Conservation (phyloP, 2,797 vertebrate species). For the Gymnopithys bicolor region DNA sequence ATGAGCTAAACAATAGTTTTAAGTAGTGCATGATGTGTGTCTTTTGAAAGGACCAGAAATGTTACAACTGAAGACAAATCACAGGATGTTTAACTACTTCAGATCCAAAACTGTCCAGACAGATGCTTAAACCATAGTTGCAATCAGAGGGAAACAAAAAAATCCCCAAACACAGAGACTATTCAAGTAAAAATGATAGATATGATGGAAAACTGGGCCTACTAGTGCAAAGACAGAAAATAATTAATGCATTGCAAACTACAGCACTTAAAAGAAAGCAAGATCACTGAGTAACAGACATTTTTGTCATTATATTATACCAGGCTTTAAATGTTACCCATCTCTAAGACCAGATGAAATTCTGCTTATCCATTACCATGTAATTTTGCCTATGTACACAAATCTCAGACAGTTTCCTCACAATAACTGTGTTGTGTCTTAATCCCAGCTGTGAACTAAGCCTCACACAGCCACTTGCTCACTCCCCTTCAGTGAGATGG, state of each 20-base stretch:
- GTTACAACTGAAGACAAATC: conserved; percentile 21
- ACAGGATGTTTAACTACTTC: background rate
- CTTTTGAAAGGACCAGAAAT: conserved; percentile 6
- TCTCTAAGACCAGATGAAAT: background rate
- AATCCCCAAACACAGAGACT: background rate
- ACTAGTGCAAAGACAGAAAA: background rate
- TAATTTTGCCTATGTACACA: background rate
- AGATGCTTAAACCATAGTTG: background rate
- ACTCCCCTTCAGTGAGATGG: background rate
- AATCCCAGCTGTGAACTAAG: background rate
- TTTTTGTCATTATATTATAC: background rate
- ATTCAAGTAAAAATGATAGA: background rate
- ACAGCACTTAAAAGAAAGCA: background rate
- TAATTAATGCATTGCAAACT: background rate
- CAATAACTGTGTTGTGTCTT: background rate
- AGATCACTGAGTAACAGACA: background rate
- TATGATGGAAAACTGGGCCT: background rate
- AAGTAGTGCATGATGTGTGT: conserved; percentile 10
- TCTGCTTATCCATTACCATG: background rate
- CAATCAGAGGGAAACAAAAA: background rate
- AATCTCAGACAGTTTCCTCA: background rate
- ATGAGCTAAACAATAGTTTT: conserved; percentile 51
- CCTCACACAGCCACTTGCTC: rapidly evolving
- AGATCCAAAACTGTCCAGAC: background rate
- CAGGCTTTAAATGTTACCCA: background rate